Evolutionary conservation across 1,140 invertebrate species (phyloP), one percentile per base, ranked within the genome.

Genomic region (Brachionus rubens): DNA sequence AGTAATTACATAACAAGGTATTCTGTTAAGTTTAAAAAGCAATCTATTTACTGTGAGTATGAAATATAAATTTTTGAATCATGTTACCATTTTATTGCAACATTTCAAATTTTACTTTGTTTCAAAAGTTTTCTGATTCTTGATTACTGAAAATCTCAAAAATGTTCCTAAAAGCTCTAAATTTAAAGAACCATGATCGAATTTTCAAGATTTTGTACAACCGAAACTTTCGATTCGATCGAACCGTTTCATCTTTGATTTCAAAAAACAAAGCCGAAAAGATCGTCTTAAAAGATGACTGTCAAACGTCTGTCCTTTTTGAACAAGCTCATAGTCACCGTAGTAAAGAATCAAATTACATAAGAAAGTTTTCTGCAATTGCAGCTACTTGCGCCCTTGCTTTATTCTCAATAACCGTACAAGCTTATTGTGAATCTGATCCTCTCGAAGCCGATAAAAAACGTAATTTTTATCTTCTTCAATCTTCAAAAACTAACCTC

Each of bases 1-100:
- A 19, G 47, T 47, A n/a, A n/a, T n/a, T n/a, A n/a, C n/a, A n/a
- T n/a, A n/a, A n/a, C 21, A 47, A 70, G 16, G 16, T 19, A 19
- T 21, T 30, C 1, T 70, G 43, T 48, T 70, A 50, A 70, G 65
- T 50, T 70, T 7, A 70, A n/a, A 70, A 16, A 7, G 65, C 28
- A 46, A 46, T 5, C 10, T 46, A 46, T 70, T 48, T 16, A 12
- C 5, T n/a, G 5, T 19, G 16, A 59, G 19, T 36, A 19, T 36
- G 30, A 10, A 33, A 59, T 19, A 36, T 33, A 36, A 36, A 28
- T 59, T 36, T 16, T 33, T 33, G 16, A 16, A 30, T 59, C 54
- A 59, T 26, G 50, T 54, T 54, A 54, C 19, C 50, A 30, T 9
- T 16, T 16, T 33, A 36, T 59, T 59, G 54, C 54, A 59, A 59